Base-by-base conservation (phyloP, 2,888 invertebrate species). In the Sphecodes monilicornis region DNA sequence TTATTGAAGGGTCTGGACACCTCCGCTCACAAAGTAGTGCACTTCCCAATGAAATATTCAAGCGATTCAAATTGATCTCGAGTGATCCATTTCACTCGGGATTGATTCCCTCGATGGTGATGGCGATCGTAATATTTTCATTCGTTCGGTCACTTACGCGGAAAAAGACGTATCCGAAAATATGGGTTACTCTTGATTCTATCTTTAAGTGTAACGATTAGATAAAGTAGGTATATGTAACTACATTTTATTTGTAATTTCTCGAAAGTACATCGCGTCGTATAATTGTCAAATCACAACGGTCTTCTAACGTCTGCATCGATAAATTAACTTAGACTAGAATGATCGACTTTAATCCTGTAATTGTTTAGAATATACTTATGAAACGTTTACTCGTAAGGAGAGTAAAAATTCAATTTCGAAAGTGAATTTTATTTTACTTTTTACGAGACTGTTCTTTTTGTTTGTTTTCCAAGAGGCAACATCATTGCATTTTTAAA, bases 1-100 rank as follows among this genome's bases (percentile, higher is more conserved):
- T 68, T 68, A 68, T 36, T 22, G 66, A 68, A 68, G 36, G n/a
- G 36, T 3, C 18, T 36, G 36, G 64, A 68, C 68, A 68, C 36
- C n/a, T 36, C 10, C 22, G 29, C 18, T 64, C 32, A 36, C 36
- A 22, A 36, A 66, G 18, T 22, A 36, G 18, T 8, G 64, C 36
- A 32, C 10, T 16, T 29, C 6, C 16, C 22, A 22, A 66, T 66
- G 64, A 66, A 66, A 66, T 66, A 36, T 66, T 66, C 64, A 66
- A 22, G 32, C 8, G 22, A 22, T 36, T 66, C 32, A 32, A 66
- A 32, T 66, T 18, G 32, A 66, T 66, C 64, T 18, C 32, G 32
- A 18, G 36, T 11, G 22, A 66, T 66, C 64, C 18, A 66, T 66
- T 66, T 66, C 32, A 22, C 32, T 22, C 3, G 29, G 29, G 29